phyloP scores from a whole-genome alignment of 2,888 invertebrate species.

The Osedax fenrisi region DNA sequence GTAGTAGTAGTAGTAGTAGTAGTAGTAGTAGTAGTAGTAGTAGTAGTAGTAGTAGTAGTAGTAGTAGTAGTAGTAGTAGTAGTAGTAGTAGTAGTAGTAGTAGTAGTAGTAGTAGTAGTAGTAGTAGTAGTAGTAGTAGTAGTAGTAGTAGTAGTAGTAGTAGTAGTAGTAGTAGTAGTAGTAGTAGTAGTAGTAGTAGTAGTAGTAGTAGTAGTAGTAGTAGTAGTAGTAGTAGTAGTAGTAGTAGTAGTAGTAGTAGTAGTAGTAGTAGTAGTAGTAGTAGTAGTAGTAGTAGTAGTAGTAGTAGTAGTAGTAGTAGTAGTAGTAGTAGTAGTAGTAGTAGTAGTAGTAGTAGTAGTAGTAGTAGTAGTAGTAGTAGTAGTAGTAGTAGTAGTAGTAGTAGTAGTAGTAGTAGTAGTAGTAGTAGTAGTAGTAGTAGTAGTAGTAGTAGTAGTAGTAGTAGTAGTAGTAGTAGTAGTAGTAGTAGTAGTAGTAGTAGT shows the following conservation, averaged over 20 bases:
- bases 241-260: background rate
- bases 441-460: slow-evolving; percentile 2
- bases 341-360: slow-evolving; percentile 5
- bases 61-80: slow-evolving; percentile 2
- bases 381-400: slow-evolving; percentile 7
- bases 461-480: background rate
- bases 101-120: background rate
- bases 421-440: slow-evolving; percentile 10
- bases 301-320: background rate
- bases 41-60: slow-evolving; percentile 5
- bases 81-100: background rate
- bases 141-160: background rate
- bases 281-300: background rate
- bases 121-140: background rate
- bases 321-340: background rate
- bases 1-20: background rate
- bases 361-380: slow-evolving; percentile 7
- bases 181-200: background rate
- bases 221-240: background rate
- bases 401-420: background rate
- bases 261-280: background rate
- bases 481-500: slow-evolving; percentile 7
- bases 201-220: background rate
- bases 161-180: background rate
- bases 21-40: slow-evolving; percentile 1